phyloP scores from a whole-genome alignment of 2,113 vertebrate genomes.

The Thamnophis sirtalis region DNA sequence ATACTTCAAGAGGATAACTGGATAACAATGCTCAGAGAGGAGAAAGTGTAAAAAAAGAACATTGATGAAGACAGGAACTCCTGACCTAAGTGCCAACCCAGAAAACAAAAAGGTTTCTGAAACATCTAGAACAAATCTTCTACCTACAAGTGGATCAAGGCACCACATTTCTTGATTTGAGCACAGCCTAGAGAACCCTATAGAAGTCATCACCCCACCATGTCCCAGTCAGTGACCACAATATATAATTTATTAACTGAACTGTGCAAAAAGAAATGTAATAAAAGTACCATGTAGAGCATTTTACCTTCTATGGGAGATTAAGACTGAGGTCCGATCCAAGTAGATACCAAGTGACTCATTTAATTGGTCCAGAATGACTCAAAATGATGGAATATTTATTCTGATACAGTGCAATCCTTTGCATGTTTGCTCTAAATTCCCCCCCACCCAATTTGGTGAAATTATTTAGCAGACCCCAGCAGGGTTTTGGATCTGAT shows the following conservation, averaged over 20 bases:
- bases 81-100: background rate
- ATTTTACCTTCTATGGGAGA: background rate
- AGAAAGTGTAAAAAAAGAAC: background rate
- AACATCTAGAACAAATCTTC: background rate
- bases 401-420: background rate
- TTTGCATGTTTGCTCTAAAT: background rate
- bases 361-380: background rate
- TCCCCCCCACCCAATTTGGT: background rate
- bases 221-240: background rate
- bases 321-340: background rate
- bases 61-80: background rate
- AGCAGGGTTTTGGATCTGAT: background rate
- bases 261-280: background rate
- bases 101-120: background rate
- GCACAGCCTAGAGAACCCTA: background rate
- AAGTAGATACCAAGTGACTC: background rate
- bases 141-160: background rate
- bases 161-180: background rate
- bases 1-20: background rate
- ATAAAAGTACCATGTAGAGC: background rate
- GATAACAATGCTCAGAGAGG: background rate
- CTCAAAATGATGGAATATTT: background rate
- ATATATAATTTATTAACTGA: background rate
- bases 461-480: background rate
- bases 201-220: background rate